Base-by-base conservation (phyloP, 1,140 invertebrate genomes). In the Habropoda laboriosa region DNA sequence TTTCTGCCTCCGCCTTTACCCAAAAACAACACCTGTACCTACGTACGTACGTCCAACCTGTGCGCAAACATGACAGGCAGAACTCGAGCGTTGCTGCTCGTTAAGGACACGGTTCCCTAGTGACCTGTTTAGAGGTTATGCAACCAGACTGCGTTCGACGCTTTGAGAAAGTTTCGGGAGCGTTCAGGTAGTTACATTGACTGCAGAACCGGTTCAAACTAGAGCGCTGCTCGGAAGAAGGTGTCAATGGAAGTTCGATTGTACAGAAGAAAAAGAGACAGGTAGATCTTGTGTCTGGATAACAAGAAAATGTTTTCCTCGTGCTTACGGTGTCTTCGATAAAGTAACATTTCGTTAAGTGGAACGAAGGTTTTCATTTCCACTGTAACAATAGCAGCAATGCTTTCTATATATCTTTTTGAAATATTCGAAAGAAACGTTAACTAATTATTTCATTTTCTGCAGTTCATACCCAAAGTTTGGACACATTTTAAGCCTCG, bases 11-110 rank as follows among this genome's bases (percentile, higher is more conserved):
- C 49, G 18, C n/a, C n/a, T 40, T 73, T 58, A 24, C 42, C 49
- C 47, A 27, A 77, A 53, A 51, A 3, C n/a, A n/a, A 53, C 84
- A 86, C 83, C 84, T 86, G 84, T 85, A 30, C 67, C 2, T 49
- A 0, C 49, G 5, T 27, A 30, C 72, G 21, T 35, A 3, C 12
- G 45, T 18, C n/a, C n/a, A n/a, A n/a, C n/a, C n/a, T n/a, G 16
- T 13, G 2, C 60, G 45, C 66, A 35, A 55, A 64, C 32, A 64
- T 30, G 60, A 64, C 7, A 30, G 47, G 4, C 24, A 18, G 47
- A 49, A 24, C 13, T 30, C 18, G 40, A 71, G 49, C n/a, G 30
- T 24, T 47, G 4, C 1, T 0, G 2, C 58, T 74, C 35, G 45
- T 53, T 74, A 74, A 53, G 45, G 32, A 73, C 7, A 63, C 35